Base-by-base conservation (phyloP, 2,113 vertebrate species). In the Prunella himalayana region DNA sequence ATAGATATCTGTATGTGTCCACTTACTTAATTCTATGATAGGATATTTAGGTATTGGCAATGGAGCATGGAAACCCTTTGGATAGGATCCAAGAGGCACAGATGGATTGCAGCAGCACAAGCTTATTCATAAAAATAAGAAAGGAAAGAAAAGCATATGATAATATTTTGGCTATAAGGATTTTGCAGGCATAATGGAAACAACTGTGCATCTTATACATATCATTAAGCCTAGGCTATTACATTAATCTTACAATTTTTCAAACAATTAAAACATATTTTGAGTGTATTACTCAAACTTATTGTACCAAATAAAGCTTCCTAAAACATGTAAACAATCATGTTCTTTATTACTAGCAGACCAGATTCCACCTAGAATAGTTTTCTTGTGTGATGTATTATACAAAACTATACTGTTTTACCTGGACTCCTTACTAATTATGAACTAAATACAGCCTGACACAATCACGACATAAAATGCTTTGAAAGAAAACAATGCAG, bases 201-300 rank as follows among this genome's bases (percentile, higher is more conserved):
- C 25, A 76, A 75, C 42, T 53, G 11, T 78, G 33, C 41, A 83
- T 90, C 39, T 87, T 76, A 85, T 68, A 59, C n/a, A 77, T 91
- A 51, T 82, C 31, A 82, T 69, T 90, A 81, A 45, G 21, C 35
- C 41, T 84, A 61, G 19, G 18, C 18, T 71, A 68, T 68, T 90
- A 49, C 33, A 93, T 91, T 93, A 92, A 76, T 94, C 61, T 89
- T 44, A 86, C 10, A 60, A 82, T 81, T 92, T 91, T 64, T 78
- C 37, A 92, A 88, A 79, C 15, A 86, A 82, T 75, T 94, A 75
- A 47, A 82, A 54, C 31, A 15, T 75, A 49, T 88, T 92, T 71
- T 71, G 31, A 73, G 9, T 30, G 4, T 47, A n/a, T 91, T 84
- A 69, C 4, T 92, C 35, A 73, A 37, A 2, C 6, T 47, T 65